Base-by-base conservation (phyloP, 1,140 invertebrate genomes). In the Calycopis cecrops region DNA sequence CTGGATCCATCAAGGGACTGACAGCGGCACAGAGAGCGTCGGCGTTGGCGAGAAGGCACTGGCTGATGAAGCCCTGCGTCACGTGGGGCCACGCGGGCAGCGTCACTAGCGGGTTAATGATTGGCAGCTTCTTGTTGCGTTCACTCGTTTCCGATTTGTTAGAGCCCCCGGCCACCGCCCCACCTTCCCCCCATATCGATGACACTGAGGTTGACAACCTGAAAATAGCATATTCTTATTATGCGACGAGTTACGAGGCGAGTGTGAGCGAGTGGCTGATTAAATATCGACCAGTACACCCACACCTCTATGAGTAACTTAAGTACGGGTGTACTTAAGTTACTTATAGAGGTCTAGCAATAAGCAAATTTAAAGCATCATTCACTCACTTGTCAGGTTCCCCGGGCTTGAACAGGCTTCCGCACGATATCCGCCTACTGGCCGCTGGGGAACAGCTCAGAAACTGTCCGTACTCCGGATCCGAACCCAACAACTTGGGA, bases 1-100 rank as follows among this genome's bases (percentile, higher is more conserved):
- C 95, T 0, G 94, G 93, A 84, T 98, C 96, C 92, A 98, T 96
- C 10, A 98, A 86, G 3, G 97, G 97, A 61, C 96, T 97, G 10
- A 96, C 96, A 6, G 97, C 95, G 35, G 97, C 97, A 88, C 97
- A 98, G 0, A 99, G 88, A 9, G 97, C 96, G 85, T 98, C 97
- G n/a, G 97, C 97, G 87, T 98, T 98, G 28, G 97, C 97, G 47
- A 99, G 85, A 9, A 99, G 89, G 60, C 96, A 97, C 88, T 87
- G 79, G 49, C 85, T 87, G 55, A 88, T 87, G 57, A 88, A 85
- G 0, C 86, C 84, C 59, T 87, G 67, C 3, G 79, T 73, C 38
- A 90, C 93, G 89, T 90, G 95, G 59, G 96, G 96, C 95, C 96
- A 97, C 66, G 93, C 93, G 9, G 96, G 95, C 49, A 96, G 83